A percentile compares a stretch with the other conserved stretches of the same genome.
phyloP scores from a whole-genome alignment of 2,113 vertebrate genomes.

The Halichoeres trimaculatus region DNA sequence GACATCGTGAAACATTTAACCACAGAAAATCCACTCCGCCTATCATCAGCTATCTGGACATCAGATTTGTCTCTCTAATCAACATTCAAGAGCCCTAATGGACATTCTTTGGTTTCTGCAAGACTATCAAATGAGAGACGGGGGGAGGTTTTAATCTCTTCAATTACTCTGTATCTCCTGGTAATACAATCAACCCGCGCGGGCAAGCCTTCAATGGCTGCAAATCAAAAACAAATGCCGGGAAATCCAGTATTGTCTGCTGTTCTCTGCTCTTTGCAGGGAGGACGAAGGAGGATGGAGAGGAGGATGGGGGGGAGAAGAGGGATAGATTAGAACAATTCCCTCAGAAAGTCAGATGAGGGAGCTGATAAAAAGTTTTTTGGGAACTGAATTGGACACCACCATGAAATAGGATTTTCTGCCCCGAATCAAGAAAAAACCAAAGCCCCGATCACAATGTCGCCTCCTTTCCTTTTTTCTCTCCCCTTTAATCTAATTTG shows the following conservation, averaged over 20 bases:
- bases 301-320: conserved; percentile 32
- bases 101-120: conserved; percentile 63
- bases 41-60: conserved; percentile 67
- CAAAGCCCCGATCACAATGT: conserved; percentile 21
- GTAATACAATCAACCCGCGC: conserved; percentile 69
- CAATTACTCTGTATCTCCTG: conserved; percentile 69
- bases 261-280: conserved; percentile 8
- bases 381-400: conserved; percentile 57
- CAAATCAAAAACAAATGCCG: conserved; percentile 75
- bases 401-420: conserved; percentile 81
- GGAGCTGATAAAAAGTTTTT: conserved; percentile 59
- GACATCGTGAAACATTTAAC: conserved; percentile 63
- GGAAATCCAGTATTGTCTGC: conserved; percentile 41
- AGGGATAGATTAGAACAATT: conserved; percentile 36
- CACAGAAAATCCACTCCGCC: conserved; percentile 51
- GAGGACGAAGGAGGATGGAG: conserved; percentile 14
- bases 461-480: conserved; percentile 19
- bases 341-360: conserved; percentile 63
- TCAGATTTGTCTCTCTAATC: conserved; percentile 70
- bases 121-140: conserved; percentile 62
- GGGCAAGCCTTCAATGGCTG: conserved; percentile 51
- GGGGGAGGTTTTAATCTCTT: conserved; percentile 67
- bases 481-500: conserved; percentile 69
- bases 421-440: conserved; percentile 59
- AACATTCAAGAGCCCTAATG: conserved; percentile 61